Percentiles rank a stretch among this genome's conserved stretches.
These are phyloP conservation scores for Coremacera marginata DNA, from an alignment of 2,888 invertebrate genomes.

Conservation along the genomic window DNA sequence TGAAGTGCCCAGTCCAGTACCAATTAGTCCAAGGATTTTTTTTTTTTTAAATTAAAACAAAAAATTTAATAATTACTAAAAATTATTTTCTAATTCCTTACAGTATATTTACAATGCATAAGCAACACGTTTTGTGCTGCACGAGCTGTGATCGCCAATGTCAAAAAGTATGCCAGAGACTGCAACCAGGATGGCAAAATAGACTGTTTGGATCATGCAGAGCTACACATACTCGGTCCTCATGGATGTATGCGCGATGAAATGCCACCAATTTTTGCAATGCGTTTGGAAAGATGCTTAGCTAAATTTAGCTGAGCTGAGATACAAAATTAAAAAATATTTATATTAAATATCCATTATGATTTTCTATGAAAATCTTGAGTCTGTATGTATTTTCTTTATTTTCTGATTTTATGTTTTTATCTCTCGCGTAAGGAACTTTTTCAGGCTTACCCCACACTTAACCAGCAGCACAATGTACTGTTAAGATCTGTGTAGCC, in stretches of 20 bases:
- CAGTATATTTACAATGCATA: slow-evolving; percentile 51
- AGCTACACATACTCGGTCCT: slow-evolving; percentile 59
- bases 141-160: slow-evolving; percentile 52
- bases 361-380: too few species aligned
- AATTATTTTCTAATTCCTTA: not conserved
- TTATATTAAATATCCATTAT: too few species aligned
- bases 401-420: too few species aligned
- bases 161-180: slow-evolving; percentile 52
- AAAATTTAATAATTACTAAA: too few species aligned
- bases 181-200: slow-evolving; percentile 60
- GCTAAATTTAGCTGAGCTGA: slow-evolving; percentile 19
- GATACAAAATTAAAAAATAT: too few species aligned
- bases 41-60: too few species aligned
- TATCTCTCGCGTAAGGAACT: not conserved
- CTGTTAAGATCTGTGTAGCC: not conserved
- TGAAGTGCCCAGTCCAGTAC: too few species aligned
- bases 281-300: slow-evolving; percentile 71
- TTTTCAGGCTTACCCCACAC: not conserved
- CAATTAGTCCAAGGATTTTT: too few species aligned
- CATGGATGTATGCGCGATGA: slow-evolving; percentile 53
- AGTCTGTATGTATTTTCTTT: too few species aligned
- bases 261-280: slow-evolving; percentile 60
- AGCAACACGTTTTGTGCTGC: slow-evolving; percentile 54
- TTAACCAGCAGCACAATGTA: too few species aligned
- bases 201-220: slow-evolving; percentile 59